Conservation (phyloP, 2,888 invertebrate species). For the Incurvaria masculella region DNA sequence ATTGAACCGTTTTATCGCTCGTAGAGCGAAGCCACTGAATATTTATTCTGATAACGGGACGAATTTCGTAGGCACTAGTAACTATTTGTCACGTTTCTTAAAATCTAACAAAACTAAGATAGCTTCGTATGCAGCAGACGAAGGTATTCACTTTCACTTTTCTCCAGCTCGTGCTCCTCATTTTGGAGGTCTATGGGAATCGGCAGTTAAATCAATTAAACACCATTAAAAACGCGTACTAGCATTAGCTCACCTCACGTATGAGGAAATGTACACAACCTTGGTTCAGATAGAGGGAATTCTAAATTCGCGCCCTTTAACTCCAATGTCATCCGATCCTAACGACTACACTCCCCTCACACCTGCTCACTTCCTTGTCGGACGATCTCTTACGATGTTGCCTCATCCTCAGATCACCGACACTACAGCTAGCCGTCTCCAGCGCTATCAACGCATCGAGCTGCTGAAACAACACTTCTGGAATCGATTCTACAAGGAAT, state of each 20-base stretch:
- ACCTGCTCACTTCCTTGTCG: conserved; percentile 12
- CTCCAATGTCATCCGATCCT: conserved; percentile 5
- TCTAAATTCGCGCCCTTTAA: conserved; percentile 6
- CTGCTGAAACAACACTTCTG: conserved; percentile 12
- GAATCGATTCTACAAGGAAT: conserved; percentile 10
- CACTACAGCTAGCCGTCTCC: conserved; percentile 6
- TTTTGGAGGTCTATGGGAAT: conserved; percentile 11
- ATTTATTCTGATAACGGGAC: conserved; percentile 17
- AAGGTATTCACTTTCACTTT: conserved; percentile 6
- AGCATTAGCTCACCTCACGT: conserved; percentile 10
- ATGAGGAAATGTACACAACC: conserved; percentile 11
- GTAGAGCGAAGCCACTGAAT: conserved; percentile 8
- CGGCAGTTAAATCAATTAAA: conserved; percentile 10
- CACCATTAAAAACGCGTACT: conserved; percentile 8
- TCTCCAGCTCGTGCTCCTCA: conserved; percentile 8
- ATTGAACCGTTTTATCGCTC: conserved; percentile 11
- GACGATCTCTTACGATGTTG: conserved; percentile 11
- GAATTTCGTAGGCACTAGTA: conserved; percentile 14
- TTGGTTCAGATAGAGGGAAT: conserved; percentile 13
- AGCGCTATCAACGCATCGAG: conserved; percentile 10
- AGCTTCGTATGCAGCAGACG: background rate
- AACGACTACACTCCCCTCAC: conserved; percentile 9
- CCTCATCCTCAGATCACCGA: conserved; percentile 11
- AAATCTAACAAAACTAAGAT: conserved; percentile 1
- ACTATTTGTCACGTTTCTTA: conserved; percentile 7